phyloP scores from a whole-genome alignment of 2,113 vertebrate species.

The Psittacula cyanocephala region DNA sequence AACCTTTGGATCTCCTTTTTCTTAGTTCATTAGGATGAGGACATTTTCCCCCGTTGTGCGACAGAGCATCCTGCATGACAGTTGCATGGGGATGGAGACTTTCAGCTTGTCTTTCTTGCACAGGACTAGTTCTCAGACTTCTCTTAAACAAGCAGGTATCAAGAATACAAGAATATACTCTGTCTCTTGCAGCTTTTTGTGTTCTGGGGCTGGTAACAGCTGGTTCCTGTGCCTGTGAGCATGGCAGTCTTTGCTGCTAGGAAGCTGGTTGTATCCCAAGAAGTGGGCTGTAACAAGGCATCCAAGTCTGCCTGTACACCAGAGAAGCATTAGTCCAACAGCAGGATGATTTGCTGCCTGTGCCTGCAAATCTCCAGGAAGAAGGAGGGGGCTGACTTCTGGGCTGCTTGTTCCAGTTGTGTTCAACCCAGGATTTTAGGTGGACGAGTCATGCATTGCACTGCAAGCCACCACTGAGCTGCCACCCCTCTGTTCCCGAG shows the following conservation, averaged over 20 bases:
- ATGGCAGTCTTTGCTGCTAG: neutral
- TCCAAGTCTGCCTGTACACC: neutral
- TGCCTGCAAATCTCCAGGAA: neutral
- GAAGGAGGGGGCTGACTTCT: neutral
- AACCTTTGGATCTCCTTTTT: neutral
- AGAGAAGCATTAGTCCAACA: neutral
- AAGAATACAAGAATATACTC: neutral
- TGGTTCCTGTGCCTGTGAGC: neutral
- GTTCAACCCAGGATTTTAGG: neutral
- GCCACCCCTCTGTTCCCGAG: neutral
- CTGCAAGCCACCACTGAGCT: neutral
- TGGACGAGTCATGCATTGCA: fast-evolving
- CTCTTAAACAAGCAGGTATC: neutral
- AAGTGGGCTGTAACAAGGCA: neutral
- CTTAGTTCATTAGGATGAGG: neutral
- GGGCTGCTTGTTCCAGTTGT: neutral
- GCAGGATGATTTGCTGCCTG: neutral
- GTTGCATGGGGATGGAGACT: neutral
- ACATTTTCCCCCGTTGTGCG: fast-evolving
- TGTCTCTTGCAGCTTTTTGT: neutral
- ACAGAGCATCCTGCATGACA: neutral
- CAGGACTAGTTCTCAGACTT: neutral
- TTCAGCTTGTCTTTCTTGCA: neutral
- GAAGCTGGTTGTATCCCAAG: neutral
- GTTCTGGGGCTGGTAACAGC: neutral